Conservation (phyloP, 2,888 invertebrate species). For the Heteromyza rotundicornis region DNA sequence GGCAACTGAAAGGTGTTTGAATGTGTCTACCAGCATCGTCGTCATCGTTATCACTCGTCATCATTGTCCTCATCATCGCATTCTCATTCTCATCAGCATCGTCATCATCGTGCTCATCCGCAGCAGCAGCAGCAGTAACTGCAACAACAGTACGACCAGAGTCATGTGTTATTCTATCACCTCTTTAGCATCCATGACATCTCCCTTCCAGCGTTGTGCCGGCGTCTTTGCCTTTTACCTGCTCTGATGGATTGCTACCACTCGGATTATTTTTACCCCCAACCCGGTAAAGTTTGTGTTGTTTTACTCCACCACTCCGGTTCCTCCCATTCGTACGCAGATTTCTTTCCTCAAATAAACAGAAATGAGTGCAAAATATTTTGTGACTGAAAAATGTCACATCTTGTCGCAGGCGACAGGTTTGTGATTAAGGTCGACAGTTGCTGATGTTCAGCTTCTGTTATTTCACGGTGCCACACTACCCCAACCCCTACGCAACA, state of each 20-base stretch:
- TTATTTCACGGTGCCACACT: conserved; percentile 2
- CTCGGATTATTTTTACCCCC: conserved; percentile 4
- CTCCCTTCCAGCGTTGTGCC: neutral
- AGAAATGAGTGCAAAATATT: conserved; percentile 21
- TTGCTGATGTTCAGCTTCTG: conserved; percentile 29
- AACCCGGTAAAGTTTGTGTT: neutral
- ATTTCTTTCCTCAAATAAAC: conserved; percentile 8
- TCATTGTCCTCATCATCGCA: neutral
- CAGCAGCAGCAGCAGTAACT: neutral
- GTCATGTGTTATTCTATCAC: neutral
- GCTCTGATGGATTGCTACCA: conserved; percentile 12
- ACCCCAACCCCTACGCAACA: conserved; percentile 14
- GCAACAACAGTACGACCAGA: neutral
- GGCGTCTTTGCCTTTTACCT: neutral
- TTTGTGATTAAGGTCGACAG: conserved; percentile 43
- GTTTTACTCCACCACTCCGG: neutral
- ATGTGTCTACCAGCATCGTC: conserved; percentile 34
- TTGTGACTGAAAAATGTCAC: conserved; percentile 37
- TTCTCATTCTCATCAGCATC: too few relatives aligned
- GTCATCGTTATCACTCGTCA: conserved; percentile 25
- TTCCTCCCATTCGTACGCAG: neutral
- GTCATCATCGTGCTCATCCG: neutral
- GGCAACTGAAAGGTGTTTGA: conserved; percentile 10
- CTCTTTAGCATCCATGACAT: neutral
- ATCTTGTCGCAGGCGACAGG: conserved; percentile 40